Percentiles rank a stretch among this genome's conserved stretches.
Evolutionary conservation across 2,113 vertebrate genomes (phyloP).

Genomic region (Vanacampus margaritifer): DNA sequence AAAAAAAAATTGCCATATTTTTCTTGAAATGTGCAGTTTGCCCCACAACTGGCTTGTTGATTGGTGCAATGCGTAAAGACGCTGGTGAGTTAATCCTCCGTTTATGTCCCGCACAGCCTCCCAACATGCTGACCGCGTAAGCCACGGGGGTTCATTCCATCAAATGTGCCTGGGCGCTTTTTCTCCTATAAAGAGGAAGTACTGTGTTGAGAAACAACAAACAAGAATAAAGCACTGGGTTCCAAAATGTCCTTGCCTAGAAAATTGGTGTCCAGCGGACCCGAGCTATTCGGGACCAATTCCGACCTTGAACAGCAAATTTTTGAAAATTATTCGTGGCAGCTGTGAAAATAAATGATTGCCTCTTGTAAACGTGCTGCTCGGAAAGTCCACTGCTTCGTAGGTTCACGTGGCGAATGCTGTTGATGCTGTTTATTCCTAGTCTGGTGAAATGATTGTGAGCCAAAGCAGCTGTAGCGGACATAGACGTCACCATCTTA

Average conservation of each 20-base stretch:
- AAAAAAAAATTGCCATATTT: too few relatives aligned
- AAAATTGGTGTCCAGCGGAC: neutral
- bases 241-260: neutral
- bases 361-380: too few relatives aligned
- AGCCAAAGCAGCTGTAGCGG: too few relatives aligned
- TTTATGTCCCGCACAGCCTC: conserved; percentile 53
- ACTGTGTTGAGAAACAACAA: neutral
- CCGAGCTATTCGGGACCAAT: too few relatives aligned
- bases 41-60: conserved; percentile 19
- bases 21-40: neutral
- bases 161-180: conserved; percentile 31
- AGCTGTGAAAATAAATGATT: too few relatives aligned
- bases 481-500: too few relatives aligned
- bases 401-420: too few relatives aligned
- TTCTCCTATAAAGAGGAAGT: conserved; percentile 6
- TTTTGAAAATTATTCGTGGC: too few relatives aligned
- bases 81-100: conserved; percentile 42
- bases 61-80: conserved; percentile 10
- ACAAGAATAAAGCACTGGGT: neutral
- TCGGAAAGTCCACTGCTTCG: too few relatives aligned
- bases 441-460: too few relatives aligned
- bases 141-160: conserved; percentile 38
- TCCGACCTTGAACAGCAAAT: too few relatives aligned
- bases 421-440: too few relatives aligned
- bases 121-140: conserved; percentile 47